Percentiles rank a stretch among this genome's conserved stretches.
Evolutionary conservation across 2,797 vertebrate genomes (phyloP).

Genomic region (Tapera naevia): DNA sequence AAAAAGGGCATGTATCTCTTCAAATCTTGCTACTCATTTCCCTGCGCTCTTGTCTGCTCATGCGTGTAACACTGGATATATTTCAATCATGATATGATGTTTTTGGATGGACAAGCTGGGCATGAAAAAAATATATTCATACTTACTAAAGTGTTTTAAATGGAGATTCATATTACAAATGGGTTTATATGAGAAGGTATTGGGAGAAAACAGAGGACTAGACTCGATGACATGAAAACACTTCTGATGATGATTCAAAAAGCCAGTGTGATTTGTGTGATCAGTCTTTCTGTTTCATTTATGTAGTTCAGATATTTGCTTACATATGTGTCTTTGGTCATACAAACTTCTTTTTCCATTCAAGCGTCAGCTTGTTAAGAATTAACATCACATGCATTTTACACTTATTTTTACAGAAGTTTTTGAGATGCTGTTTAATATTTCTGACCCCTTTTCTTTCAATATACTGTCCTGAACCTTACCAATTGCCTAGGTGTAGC

Average conservation of each 20-base stretch:
- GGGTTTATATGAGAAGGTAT: background rate
- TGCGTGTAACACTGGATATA: accelerated
- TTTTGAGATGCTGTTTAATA: background rate
- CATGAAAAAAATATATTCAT: background rate
- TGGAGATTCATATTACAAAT: background rate
- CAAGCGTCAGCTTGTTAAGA: background rate
- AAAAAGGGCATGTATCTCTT: background rate
- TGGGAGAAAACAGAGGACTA: background rate
- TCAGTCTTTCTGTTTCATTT: background rate
- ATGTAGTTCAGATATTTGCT: background rate
- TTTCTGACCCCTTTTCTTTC: background rate
- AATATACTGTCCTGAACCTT: background rate
- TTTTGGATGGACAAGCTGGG: background rate
- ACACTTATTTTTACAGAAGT: background rate
- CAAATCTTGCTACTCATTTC: background rate
- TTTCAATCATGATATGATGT: background rate
- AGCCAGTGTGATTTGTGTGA: background rate
- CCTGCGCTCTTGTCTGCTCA: background rate
- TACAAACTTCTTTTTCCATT: background rate
- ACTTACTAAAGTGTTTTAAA: background rate
- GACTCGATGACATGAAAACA: background rate
- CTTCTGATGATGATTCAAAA: background rate
- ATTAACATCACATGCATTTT: background rate
- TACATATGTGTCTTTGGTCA: background rate
- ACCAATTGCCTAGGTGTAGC: background rate